Evolutionary conservation across 2,888 invertebrate species (phyloP), one percentile per base, ranked within the genome.

Genomic region (Oxycera nigricornis): DNA sequence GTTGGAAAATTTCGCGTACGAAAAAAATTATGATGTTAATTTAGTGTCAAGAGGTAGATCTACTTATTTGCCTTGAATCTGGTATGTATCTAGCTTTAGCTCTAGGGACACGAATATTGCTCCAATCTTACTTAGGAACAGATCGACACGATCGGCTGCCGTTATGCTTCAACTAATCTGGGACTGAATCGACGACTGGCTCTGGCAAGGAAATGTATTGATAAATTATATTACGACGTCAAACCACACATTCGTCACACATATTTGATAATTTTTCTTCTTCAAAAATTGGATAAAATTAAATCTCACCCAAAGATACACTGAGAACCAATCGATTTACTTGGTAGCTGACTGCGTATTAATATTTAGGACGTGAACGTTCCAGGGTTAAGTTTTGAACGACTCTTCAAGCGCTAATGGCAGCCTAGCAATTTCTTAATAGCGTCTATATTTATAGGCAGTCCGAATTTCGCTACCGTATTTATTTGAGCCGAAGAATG

Each of bases 211-310:
- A 52, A 70, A 70, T 68, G 46, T 70, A 52, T 70, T 70, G 52
- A 52, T 55, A 70, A 70, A 55, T 70, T 70, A 52, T 70, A 52
- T 31, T 70, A 70, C 31, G 31, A n/a, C 70, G 31, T 70, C 70
- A 57, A 62, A 73, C 73, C 55, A 62, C 72, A 72, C 55, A 73
- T 72, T 75, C 61, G 26, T 75, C 75, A 75, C 41, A 62, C 41
- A 73, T 75, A 75, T 75, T 68, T 65, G 52, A 68, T 61, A 62
- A 52, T 68, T 26, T 70, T 73, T 62, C n/a, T 20, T 55, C 24
- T 55, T 55, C 14, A 9, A 14, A 7, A 39, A 35, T 57, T 72
- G 65, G 30, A 73, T 35, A 61, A 62, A 62, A 20, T 62, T 39
- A 62, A 62, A 59, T 59, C 59, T 59, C 59, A 26, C 28, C 59